Base-by-base conservation (phyloP, 2,888 invertebrate species). In the Stenoptilia bipunctidactyla region DNA sequence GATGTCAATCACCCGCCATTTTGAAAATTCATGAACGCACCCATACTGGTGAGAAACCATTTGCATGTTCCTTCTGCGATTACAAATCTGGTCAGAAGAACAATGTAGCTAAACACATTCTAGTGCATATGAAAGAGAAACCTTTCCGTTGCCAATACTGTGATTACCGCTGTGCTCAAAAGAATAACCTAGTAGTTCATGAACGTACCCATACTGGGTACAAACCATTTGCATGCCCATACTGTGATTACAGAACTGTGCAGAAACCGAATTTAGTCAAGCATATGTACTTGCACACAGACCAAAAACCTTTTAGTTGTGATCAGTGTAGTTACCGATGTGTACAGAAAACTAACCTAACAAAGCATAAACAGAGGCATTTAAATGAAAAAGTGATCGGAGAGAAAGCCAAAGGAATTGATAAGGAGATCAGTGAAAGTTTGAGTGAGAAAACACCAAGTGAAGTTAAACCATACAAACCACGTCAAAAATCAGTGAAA, bases 11-110 rank as follows among this genome's bases (percentile, higher is more conserved):
- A 9, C 77, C 83, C 0, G 85, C 85, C 35, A 84, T 85, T 1
- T 58, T 85, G 40, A 85, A 83, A 53, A 84, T 85, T 1, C 85
- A 85, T 45, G 83, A 82, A 50, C 61, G 85, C 0, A 82, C 79
- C 0, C 85, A 85, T 44, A 73, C 82, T 0, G 85, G 85, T 0
- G 85, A 83, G 14, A 84, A 83, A 20, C 85, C 85, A 0, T 85
- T 82, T 25, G 69, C 77, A 0, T 85, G 85, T 39, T 77, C 69
- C 0, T 80, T 79, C 39, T 85, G 85, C 45, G 76, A 79, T 45
- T 85, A 85, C 47, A 85, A 85, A 46, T 84, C 85, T 0, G 84
- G 84, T 0, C 85, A 85, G 40, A 85, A 85, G 41, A 85, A 85
- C 33, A 85, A 85, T 30, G 84, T 85, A 0, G 83, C 82, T 0